phyloP scores from a whole-genome alignment of 2,888 invertebrate genomes.

The Diarsia mendica region DNA sequence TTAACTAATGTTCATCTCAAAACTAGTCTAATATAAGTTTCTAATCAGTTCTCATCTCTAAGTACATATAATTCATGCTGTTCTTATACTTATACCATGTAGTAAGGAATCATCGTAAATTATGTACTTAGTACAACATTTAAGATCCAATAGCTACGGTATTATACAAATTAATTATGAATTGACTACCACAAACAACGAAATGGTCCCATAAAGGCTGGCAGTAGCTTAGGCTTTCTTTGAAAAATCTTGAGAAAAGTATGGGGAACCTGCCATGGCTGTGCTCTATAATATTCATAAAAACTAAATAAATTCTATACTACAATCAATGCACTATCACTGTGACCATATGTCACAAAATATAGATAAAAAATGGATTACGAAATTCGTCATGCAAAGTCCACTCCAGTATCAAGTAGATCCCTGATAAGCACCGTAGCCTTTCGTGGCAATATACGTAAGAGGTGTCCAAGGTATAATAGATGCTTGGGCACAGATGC shows the following conservation, averaged over 20 bases:
- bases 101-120: background rate
- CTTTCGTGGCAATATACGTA: slow-evolving; percentile 90
- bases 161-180: background rate
- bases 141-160: background rate
- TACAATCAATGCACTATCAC: slow-evolving; percentile 48
- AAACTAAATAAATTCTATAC: slow-evolving; percentile 13
- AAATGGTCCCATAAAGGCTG: background rate
- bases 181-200: background rate
- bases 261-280: background rate
- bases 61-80: slow-evolving; percentile 14
- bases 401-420: slow-evolving; percentile 91
- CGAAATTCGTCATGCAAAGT: slow-evolving; percentile 87
- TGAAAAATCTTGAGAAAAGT: background rate
- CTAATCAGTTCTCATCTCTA: slow-evolving; percentile 32
- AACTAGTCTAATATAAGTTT: slow-evolving; percentile 17
- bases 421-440: slow-evolving; percentile 91
- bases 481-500: slow-evolving; percentile 92
- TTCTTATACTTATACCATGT: slow-evolving; percentile 1
- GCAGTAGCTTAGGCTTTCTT: background rate
- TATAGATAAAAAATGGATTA: slow-evolving; percentile 31
- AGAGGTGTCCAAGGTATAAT: slow-evolving; percentile 89
- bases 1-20: background rate
- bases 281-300: slow-evolving; percentile 1
- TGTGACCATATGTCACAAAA: slow-evolving; percentile 20
- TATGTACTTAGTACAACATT: slow-evolving; percentile 2